Base-by-base conservation (phyloP, 1,140 invertebrate species). In the Halesus radiatus region DNA sequence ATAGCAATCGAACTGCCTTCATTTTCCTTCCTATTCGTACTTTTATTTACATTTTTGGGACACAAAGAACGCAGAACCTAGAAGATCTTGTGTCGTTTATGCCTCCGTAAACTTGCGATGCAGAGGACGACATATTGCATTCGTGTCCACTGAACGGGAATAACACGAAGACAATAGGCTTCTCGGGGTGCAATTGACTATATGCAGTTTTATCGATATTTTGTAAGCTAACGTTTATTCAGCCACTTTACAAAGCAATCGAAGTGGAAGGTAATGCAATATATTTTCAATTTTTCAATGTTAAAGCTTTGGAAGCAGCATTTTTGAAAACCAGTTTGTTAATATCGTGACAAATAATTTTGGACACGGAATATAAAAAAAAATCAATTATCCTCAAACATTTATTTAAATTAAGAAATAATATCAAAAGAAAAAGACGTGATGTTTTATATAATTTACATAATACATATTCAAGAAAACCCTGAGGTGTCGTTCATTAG, bases 71-170 rank as follows among this genome's bases (percentile, higher is more conserved):
- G 6, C n/a, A 1, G 74, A 60, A 62, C 50, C 29, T 8, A 1
- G 74, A 54, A 29, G 50, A 54, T 22, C 0, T 32, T 60, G 50
- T 77, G 50, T 77, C 52, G 52, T 68, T 18, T 77, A 3, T 60
- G 78, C 54, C 68, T 62, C 68, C 20, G 58, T 60, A 80, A 83
- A 83, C 75, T 80, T 80, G 76, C 79, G 15, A 74, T 80, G 70
- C 58, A 70, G 80, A 83, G 52, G 72, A 37, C 50, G 79, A 83
- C 81, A 80, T 83, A 83, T 83, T 83, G 81, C 79, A 80, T 79
- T 83, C 66, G 81, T 83, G 81, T 29, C 66, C 81, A 80, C 78
- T 80, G 81, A 78, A 64, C 54, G 23, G 68, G 37, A 80, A 83
- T 83, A 83, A 83, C 60, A 32, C 52, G 79, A 52, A 80, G 81